phyloP scores from a whole-genome alignment of 2,888 invertebrate species.

The Octonoba sinensis region DNA sequence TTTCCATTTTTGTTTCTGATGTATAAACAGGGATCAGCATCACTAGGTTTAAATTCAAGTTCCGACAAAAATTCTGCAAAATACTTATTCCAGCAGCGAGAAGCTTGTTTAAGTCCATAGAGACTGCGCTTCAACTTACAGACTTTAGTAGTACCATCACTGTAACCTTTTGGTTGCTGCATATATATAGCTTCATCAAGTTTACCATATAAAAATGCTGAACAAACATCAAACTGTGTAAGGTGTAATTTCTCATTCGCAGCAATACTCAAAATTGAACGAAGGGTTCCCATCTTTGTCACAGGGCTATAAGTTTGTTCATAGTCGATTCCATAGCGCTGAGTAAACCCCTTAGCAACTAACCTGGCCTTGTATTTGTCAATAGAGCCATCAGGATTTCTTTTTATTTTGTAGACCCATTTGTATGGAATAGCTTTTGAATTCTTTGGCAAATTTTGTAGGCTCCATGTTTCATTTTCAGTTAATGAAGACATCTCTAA shows the following conservation, averaged over 20 bases:
- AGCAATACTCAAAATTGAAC: constrained; percentile 12
- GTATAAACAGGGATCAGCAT: constrained; percentile 33
- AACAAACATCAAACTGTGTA: constrained; percentile 15
- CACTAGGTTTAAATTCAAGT: constrained; percentile 31
- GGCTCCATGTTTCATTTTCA: constrained; percentile 19
- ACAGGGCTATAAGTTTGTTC: constrained; percentile 21
- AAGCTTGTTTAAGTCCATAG: constrained; percentile 61
- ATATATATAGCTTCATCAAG: constrained; percentile 11
- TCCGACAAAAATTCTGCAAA: constrained; percentile 33
- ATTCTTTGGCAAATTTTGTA: constrained; percentile 4
- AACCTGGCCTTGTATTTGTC: constrained; percentile 13
- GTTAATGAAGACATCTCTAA: constrained; percentile 9
- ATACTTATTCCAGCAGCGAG: constrained; percentile 42
- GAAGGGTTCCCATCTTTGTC: constrained; percentile 10
- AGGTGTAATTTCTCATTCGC: constrained; percentile 24
- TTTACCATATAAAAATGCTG: constrained; percentile 11
- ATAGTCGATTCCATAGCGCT: constrained; percentile 16
- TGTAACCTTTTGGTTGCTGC: constrained; percentile 43
- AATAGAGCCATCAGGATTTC: constrained; percentile 45
- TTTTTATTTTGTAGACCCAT: constrained; percentile 59
- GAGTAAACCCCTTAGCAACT: constrained; percentile 29
- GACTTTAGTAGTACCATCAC: constrained; percentile 19
- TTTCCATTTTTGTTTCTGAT: constrained; percentile 7
- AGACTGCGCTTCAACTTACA: constrained; percentile 41
- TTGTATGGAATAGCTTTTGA: constrained; percentile 24